These are phyloP conservation scores for Thera obeliscata DNA, from an alignment of 2,888 invertebrate genomes.

Conservation along the genomic window DNA sequence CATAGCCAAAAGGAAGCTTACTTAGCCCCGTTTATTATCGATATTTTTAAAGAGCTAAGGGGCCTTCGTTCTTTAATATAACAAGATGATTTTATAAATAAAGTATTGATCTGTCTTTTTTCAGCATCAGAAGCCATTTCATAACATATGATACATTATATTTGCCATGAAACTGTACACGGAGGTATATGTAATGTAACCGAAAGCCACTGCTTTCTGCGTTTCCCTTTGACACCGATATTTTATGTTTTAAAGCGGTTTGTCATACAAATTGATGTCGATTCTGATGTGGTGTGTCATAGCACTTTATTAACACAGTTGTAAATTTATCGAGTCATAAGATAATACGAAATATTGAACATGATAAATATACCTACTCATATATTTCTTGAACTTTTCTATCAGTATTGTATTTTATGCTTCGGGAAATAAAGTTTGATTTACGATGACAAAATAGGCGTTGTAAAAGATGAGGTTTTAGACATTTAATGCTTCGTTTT, in stretches of 20 bases:
- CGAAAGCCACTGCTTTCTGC: constrained; percentile 24
- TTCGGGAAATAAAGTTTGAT: neutral
- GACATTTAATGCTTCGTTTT: neutral
- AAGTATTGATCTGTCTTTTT: neutral
- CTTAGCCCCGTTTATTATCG: no score
- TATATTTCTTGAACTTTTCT: neutral
- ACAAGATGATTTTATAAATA: no score
- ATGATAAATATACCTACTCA: neutral
- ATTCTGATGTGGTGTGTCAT: constrained; percentile 23
- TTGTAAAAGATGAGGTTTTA: neutral
- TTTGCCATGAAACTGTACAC: constrained; percentile 35
- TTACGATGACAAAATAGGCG: neutral
- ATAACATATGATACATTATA: constrained; percentile 38
- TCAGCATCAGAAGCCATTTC: constrained; percentile 33
- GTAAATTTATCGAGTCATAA: neutral
- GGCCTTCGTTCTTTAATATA: neutral
- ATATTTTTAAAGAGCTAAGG: no score
- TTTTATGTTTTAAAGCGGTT: constrained; percentile 31
- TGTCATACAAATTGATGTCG: constrained; percentile 38
- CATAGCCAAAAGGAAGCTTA: no score
- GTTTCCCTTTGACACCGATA: constrained; percentile 33
- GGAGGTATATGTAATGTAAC: constrained; percentile 28
- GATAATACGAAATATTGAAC: neutral
- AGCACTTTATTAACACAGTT: constrained; percentile 13
- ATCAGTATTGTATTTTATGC: neutral